phyloP scores from a whole-genome alignment of 2,888 invertebrate species.

The Drosophila cognata region DNA sequence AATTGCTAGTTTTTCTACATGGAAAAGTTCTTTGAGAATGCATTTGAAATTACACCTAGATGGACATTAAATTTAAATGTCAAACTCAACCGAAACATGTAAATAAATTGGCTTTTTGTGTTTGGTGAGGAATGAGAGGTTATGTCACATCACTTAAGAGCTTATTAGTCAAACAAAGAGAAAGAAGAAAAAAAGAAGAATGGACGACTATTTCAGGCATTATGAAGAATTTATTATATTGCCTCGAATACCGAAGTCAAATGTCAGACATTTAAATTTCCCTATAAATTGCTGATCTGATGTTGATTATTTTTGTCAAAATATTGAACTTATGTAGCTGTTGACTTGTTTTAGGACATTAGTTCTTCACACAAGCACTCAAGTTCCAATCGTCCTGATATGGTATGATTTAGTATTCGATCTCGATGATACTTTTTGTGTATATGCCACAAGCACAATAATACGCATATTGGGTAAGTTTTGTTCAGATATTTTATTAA shows the following conservation, averaged over 20 bases:
- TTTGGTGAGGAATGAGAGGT: not conserved
- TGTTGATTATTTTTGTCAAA: not conserved
- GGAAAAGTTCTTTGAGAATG: not conserved
- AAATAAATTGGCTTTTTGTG: not conserved
- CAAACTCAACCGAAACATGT: not conserved
- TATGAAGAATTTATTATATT: not conserved
- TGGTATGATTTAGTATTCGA: not conserved
- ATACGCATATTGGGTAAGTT: not conserved
- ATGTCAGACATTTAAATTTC: not conserved
- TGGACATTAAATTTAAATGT: not conserved
- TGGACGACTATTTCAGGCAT: not conserved
- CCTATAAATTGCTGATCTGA: not conserved
- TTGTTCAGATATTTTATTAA: not conserved
- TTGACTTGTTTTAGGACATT: not conserved
- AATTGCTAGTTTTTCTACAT: not conserved
- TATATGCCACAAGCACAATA: not conserved
- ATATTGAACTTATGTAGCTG: not conserved
- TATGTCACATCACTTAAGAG: not conserved
- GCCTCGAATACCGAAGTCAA: no score
- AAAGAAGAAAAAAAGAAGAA: not conserved
- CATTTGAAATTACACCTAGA: not conserved
- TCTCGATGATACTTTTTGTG: not conserved
- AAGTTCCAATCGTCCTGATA: not conserved
- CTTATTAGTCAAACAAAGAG: not conserved
- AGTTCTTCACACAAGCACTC: not conserved